Evolutionary conservation across 2,113 vertebrate genomes (phyloP).

Genomic region (Bombycilla garrulus): DNA sequence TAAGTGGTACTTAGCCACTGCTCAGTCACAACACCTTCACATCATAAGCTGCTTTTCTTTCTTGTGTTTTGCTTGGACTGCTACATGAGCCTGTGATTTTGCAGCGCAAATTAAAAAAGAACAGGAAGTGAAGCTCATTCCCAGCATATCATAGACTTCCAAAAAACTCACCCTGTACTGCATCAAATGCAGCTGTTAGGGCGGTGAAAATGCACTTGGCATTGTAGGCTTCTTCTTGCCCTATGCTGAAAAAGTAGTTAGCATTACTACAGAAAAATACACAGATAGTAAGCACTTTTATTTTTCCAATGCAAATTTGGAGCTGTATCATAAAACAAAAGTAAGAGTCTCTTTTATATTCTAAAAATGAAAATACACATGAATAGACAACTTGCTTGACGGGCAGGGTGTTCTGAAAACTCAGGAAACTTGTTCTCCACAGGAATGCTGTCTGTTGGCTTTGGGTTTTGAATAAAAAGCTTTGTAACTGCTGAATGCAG

Average conservation of each 20-base stretch:
- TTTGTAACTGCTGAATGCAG: not conserved
- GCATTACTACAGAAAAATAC: not conserved
- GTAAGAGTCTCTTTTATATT: not conserved
- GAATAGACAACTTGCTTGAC: not conserved
- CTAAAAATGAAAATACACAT: not conserved
- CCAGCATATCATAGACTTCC: not conserved
- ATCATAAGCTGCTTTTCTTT: not conserved
- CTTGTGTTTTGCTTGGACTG: not conserved
- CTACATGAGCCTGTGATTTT: not conserved
- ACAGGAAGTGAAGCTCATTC: not conserved
- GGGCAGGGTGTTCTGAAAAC: not conserved
- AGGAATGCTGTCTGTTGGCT: not conserved
- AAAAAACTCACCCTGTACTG: not conserved
- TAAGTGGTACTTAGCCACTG: not conserved
- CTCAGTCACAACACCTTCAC: not conserved
- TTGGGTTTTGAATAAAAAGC: not conserved
- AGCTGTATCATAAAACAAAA: not conserved
- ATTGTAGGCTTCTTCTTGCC: not conserved
- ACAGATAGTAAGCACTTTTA: not conserved
- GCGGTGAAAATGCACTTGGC: not conserved
- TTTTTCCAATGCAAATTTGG: not conserved
- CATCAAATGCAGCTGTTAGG: not conserved
- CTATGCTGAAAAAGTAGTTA: not conserved
- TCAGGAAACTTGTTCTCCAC: not conserved
- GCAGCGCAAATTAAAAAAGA: not conserved